These are phyloP conservation scores for Sphaeramia orbicularis DNA, from an alignment of 2,797 vertebrate species.

Conservation along the genomic window DNA sequence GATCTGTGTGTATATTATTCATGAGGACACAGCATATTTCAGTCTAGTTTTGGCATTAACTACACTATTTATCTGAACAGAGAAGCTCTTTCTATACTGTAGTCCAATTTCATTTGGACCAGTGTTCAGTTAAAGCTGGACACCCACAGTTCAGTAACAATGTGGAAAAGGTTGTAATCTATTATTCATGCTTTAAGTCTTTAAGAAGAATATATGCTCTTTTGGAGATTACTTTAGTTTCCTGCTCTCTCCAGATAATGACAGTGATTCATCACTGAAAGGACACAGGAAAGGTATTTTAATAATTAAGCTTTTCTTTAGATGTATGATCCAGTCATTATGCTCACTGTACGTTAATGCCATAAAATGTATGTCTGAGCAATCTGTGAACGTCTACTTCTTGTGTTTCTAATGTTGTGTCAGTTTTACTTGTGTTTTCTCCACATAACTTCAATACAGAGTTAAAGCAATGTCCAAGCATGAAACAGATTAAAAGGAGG, in stretches of 20 bases:
- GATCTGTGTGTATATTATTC: constrained; percentile 26
- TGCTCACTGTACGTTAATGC: too few species aligned
- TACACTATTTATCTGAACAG: constrained; percentile 18
- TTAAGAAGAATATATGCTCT: constrained; percentile 54
- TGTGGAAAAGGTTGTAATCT: constrained; percentile 59
- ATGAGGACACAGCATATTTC: constrained; percentile 19
- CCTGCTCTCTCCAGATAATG: constrained; percentile 42
- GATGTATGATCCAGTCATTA: constrained; percentile 16
- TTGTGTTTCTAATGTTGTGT: background rate
- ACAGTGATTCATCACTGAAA: constrained; percentile 59
- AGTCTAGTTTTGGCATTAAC: constrained; percentile 13
- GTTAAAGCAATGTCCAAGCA: too few species aligned
- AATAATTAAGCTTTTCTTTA: constrained; percentile 48
- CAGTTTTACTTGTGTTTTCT: constrained; percentile 8
- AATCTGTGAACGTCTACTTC: background rate
- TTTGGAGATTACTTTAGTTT: constrained; percentile 37
- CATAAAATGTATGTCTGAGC: background rate
- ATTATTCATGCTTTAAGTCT: constrained; percentile 64
- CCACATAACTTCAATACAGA: too few species aligned
- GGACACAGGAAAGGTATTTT: constrained; percentile 25
- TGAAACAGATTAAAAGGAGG: too few species aligned
- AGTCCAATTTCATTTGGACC: constrained; percentile 7
- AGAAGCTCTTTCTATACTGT: constrained; percentile 8
- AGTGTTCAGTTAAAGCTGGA: constrained; percentile 38
- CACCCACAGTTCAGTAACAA: constrained; percentile 29